These are phyloP conservation scores for Euthynnus affinis DNA, from an alignment of 2,797 vertebrate genomes.

Conservation along the genomic window DNA sequence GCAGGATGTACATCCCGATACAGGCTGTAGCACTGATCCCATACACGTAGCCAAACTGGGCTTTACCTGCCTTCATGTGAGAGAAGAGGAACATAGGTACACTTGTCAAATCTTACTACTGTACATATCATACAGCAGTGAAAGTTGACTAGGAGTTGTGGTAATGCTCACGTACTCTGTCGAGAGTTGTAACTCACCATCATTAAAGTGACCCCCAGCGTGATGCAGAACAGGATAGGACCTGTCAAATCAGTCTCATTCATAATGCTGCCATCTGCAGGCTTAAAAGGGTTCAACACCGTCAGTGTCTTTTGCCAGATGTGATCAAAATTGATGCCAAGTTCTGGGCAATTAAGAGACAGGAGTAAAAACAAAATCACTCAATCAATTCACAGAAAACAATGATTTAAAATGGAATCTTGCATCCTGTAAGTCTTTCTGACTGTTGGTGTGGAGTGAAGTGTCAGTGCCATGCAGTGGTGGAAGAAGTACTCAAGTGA, in stretches of 20 bases:
- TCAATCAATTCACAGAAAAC: not conserved
- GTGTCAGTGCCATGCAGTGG: not conserved
- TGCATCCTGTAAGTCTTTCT: not conserved
- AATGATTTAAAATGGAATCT: not conserved
- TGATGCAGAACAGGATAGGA: slow-evolving; percentile 93
- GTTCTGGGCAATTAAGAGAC: slow-evolving; percentile 77
- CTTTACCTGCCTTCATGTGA: slow-evolving; percentile 89
- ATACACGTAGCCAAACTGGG: slow-evolving; percentile 94
- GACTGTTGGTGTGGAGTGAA: not conserved
- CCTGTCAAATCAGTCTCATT: slow-evolving; percentile 94
- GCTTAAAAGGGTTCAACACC: slow-evolving; percentile 92
- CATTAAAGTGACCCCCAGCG: slow-evolving; percentile 91
- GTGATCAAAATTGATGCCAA: slow-evolving; percentile 95
- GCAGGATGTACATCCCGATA: slow-evolving; percentile 91
- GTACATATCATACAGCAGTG: not conserved
- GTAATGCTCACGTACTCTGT: not conserved
- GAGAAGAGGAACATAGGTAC: not conserved
- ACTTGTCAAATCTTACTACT: not conserved
- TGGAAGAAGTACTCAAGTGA: too few relatives aligned
- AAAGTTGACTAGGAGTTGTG: not conserved
- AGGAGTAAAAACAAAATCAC: not conserved
- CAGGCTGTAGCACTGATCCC: slow-evolving; percentile 93
- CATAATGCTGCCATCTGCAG: slow-evolving; percentile 94
- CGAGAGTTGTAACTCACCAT: slow-evolving; percentile 80
- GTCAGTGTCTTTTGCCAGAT: slow-evolving; percentile 97